Evolutionary conservation across 2,797 vertebrate species (phyloP).

Genomic region (Darevskia mixta): DNA sequence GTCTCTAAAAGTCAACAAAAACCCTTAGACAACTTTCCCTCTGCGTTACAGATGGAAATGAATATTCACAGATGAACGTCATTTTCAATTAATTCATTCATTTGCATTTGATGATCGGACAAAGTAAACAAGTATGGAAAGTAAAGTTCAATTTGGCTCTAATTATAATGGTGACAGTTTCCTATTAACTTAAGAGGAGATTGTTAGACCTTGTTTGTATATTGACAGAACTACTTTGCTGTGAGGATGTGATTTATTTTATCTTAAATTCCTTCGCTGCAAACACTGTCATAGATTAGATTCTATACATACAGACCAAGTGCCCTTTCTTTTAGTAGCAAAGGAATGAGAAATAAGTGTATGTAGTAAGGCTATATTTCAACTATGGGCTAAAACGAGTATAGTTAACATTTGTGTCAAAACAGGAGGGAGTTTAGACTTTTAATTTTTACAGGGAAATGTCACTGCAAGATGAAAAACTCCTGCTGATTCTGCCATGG

Average conservation of each 20-base stretch:
- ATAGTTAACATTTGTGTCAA: neutral
- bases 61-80: conserved; percentile 28
- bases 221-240: neutral
- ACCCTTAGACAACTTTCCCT: neutral
- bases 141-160: conserved; percentile 20
- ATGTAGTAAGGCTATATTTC: neutral
- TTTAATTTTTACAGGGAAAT: neutral
- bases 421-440: neutral
- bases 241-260: neutral
- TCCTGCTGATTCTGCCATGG: neutral
- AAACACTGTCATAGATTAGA: neutral
- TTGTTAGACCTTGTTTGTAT: conserved; percentile 28
- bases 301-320: neutral
- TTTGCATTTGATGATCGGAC: conserved; percentile 17
- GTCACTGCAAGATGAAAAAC: neutral
- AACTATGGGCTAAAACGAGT: neutral
- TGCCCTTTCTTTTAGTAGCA: neutral
- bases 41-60: conserved; percentile 31
- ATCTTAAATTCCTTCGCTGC: neutral
- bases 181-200: conserved; percentile 23
- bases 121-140: conserved; percentile 14
- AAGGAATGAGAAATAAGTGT: neutral
- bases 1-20: conserved; percentile 10
- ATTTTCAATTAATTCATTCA: conserved; percentile 23
- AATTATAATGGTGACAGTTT: conserved; percentile 19